Base-by-base conservation (phyloP, 1,140 invertebrate species). In the Nixonia krombeini region DNA sequence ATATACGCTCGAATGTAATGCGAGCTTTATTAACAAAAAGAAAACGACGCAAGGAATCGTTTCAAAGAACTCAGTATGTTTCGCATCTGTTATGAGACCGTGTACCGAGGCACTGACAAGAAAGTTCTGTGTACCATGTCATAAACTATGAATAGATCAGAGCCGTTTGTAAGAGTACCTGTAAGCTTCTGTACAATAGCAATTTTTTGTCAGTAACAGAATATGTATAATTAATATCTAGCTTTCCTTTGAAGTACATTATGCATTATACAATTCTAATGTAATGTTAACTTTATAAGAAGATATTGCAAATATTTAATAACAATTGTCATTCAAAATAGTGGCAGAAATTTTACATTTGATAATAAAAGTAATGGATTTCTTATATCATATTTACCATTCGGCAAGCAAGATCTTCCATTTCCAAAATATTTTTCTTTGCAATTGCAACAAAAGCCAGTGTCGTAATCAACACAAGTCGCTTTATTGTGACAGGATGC, bases 401-500 rank as follows among this genome's bases (percentile, higher is more conserved):
- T 89, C 81, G 91, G 90, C 25, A 98, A 87, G 76, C 97, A 99
- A 37, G 90, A 90, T 79, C 90, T 90, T 46, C 97, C 97, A 80
- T 99, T 98, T 49, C 97, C 96, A 79, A 94, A 96, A 78, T 87
- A 96, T 17, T 91, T 91, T 0, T 88, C 75, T 12, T 89, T 86
- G 79, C 96, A 99, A 37, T 89, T 85, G 80, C 96, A 99, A 75
- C 96, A 99, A 75, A 93, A 96, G 2, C 96, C 96, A 26, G 86
- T 85, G 33, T 89, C 85, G 71, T 92, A 92, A 78, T 98, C 95
- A 1, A 91, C 81, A 78, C 96, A 99, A 33, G 87, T 86, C 0
- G 95, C 94, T 73, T 93, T 89, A 15, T 89, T 89, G 73, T 96
- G 93, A 79, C 96, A 98, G 25, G 89, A 87, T 38, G 89, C 88